phyloP scores from a whole-genome alignment of 2,113 vertebrate species.

The Bothrops jararaca region DNA sequence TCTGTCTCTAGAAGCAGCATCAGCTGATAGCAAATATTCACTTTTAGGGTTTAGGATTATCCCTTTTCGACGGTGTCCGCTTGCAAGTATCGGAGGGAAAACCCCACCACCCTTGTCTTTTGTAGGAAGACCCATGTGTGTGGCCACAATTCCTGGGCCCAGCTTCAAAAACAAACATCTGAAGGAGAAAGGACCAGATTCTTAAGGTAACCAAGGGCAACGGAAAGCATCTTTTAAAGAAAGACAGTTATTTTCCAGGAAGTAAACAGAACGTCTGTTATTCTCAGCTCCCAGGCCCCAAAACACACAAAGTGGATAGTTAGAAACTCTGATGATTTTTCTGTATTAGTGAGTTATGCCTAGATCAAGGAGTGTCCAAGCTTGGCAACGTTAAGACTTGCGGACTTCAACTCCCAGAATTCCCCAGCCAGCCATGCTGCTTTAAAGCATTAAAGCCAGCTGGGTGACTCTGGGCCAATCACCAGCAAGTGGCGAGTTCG shows the following conservation, averaged over 20 bases:
- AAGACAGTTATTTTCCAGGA: neutral
- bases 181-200: neutral
- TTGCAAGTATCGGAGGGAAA: rapidly evolving
- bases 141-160: neutral
- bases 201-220: neutral
- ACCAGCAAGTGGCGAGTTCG: neutral
- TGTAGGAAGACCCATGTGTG: neutral
- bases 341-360: neutral
- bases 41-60: neutral
- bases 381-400: no score
- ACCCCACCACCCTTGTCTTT: neutral
- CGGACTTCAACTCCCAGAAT: neutral
- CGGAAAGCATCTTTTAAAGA: neutral
- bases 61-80: neutral
- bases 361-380: no score
- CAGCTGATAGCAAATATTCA: no score
- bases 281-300: neutral
- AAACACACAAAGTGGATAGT: neutral
- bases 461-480: neutral
- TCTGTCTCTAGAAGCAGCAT: no score
- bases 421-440: neutral
- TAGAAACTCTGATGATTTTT: neutral
- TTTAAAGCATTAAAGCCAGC: neutral
- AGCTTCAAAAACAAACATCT: neutral
- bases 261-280: neutral